Evolutionary conservation across 2,888 invertebrate genomes (phyloP).

Genomic region (Myopa tessellatipennis): DNA sequence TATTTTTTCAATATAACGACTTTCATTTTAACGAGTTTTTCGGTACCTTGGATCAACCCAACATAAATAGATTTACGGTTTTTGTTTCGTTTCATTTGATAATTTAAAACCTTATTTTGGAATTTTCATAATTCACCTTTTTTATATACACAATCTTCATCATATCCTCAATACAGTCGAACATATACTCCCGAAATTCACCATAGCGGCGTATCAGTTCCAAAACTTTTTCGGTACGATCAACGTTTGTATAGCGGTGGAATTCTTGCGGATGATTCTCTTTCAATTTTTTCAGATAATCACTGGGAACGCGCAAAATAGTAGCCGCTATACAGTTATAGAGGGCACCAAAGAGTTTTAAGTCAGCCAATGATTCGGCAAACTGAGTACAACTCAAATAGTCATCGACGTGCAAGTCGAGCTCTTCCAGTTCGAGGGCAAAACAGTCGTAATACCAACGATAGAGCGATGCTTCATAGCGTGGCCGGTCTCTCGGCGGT

Average conservation of each 20-base stretch:
- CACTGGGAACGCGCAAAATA: conserved; percentile 60
- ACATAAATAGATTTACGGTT: too few relatives aligned
- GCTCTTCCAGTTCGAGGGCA: conserved; percentile 54
- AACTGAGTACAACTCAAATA: conserved; percentile 62
- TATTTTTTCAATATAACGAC: too few relatives aligned
- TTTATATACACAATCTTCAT: conserved; percentile 46
- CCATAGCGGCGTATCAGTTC: conserved; percentile 51
- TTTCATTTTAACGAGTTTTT: too few relatives aligned
- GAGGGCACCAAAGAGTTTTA: conserved; percentile 63
- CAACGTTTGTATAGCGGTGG: conserved; percentile 63
- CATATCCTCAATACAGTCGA: conserved; percentile 58
- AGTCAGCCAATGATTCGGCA: conserved; percentile 59
- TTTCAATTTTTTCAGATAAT: conserved; percentile 62
- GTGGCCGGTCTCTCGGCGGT: conserved; percentile 50
- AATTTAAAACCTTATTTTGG: background rate
- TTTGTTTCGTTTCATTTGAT: background rate
- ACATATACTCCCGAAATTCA: conserved; percentile 53
- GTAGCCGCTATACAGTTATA: conserved; percentile 64
- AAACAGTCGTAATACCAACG: conserved; percentile 56
- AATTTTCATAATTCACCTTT: background rate
- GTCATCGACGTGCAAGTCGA: conserved; percentile 56
- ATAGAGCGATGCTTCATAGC: conserved; percentile 47
- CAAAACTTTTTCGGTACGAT: conserved; percentile 54
- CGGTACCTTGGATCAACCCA: too few relatives aligned
- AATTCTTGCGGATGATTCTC: conserved; percentile 60